Percentiles rank a stretch among this genome's conserved stretches.
Evolutionary conservation across 1,140 invertebrate genomes (phyloP).

Genomic region (Hyposmocoma kahamanoa): DNA sequence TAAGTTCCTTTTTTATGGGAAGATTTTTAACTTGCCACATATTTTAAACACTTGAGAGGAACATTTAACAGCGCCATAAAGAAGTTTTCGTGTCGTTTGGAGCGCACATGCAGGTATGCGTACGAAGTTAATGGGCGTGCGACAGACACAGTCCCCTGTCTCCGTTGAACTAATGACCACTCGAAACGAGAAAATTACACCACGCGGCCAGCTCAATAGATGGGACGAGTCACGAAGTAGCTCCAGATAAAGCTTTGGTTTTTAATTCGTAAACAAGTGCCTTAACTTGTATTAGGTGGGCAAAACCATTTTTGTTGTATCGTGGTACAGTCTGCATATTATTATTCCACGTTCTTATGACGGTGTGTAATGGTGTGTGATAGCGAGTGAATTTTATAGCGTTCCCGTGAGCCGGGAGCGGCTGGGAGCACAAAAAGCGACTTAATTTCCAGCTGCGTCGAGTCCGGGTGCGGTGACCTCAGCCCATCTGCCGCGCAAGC

Average conservation of each 20-base stretch:
- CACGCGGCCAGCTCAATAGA: constrained; percentile 36
- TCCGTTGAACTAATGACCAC: constrained; percentile 61
- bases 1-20: constrained; percentile 3
- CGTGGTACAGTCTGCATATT: not conserved
- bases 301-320: not conserved
- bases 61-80: constrained; percentile 13
- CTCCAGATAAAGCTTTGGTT: constrained; percentile 33
- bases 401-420: constrained; percentile 12
- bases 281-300: not conserved
- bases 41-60: constrained; percentile 7
- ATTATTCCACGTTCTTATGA: not conserved
- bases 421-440: constrained; percentile 36
- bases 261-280: constrained; percentile 25
- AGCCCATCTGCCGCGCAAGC: constrained; percentile 46
- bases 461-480: constrained; percentile 49
- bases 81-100: constrained; percentile 20
- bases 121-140: constrained; percentile 50
- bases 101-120: constrained; percentile 30
- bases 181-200: constrained; percentile 60
- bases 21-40: constrained; percentile 3
- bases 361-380: not conserved
- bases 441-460: constrained; percentile 48
- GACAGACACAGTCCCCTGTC: constrained; percentile 47
- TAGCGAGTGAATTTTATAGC: constrained; percentile 18
- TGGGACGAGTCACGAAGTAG: constrained; percentile 50